Evolutionary conservation across 2,797 vertebrate species (phyloP), one percentile per base, ranked within the genome.

Genomic region (Poeciliopsis paucimaculata): DNA sequence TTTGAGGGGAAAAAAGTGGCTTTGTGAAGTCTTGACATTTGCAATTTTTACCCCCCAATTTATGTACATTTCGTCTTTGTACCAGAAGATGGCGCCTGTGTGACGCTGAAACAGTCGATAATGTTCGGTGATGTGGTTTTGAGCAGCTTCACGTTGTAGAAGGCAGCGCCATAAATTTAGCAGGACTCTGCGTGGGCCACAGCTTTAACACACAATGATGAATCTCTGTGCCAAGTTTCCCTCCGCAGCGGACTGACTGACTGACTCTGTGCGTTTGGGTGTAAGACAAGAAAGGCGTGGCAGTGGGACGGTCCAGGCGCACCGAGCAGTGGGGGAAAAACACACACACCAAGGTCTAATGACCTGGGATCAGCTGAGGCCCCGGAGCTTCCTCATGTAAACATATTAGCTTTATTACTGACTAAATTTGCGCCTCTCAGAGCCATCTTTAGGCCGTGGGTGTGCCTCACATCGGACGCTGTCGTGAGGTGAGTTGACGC

Each of bases 261-360:
- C 49, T 53, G 60, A 5, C 57, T 34, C 15, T 6, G 80, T 36
- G 60, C 53, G 51, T 55, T 34, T 55, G 81, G 53, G 75, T 81
- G 85, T 82, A 78, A 72, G 71, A 72, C 87, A 72, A 84, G 83
- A 87, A 95, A 95, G 96, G 95, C 95, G 95, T 96, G 95, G 95
- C 94, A 92, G 94, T 94, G 95, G 95, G 95, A 87, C 92, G 95
- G 93, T 92, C 94, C 89, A 85, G 82, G 73, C 88, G 82, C 88
- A 75, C 78, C 23, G 88, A 86, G 85, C 82, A 79, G 88, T 89
- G 81, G 88, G 82, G 86, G 87, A 83, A 88, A 85, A 80, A 10
- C 5, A 26, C 49, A 53, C 72, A 36, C 91, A 87, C 73, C 86
- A 86, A 85, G 88, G 86, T 87, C 83, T 73, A 55, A 77, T 85